Evolutionary conservation across 2,797 vertebrate species (phyloP), one percentile per base, ranked within the genome.

Genomic region (Pristis pectinata): DNA sequence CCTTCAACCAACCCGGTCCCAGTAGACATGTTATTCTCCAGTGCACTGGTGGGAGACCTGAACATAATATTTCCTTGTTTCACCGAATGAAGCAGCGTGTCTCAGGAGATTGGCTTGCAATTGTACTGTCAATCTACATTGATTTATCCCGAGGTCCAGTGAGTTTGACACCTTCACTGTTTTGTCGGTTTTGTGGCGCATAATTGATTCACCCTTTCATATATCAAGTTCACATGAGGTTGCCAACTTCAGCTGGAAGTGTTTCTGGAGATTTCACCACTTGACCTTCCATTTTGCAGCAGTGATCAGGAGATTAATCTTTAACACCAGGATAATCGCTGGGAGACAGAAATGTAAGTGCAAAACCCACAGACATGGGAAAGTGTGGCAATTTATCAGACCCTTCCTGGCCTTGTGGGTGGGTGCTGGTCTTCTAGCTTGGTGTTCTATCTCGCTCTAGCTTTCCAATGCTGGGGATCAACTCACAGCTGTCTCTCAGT

Each of bases 41-140:
- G 41, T 49, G 70, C 41, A 93, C 41, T 44, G 41, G 22, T 74
- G 67, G 64, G 41, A 49, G 64, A 72, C 67, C 72, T 70, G 22
- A 93, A 53, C 92, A 93, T 70, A 94, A 74, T 72, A 74, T 94
- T 76, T 94, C 94, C 44, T 94, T 30, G 27, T 56, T 76, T 74
- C 92, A 53, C 70, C 9, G 15, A 76, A 74, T 34, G 30, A 74
- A 64, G 64, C 6, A 93, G 64, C 24, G 74, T 24, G 44, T 7
- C 70, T 53, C 30, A 11, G 2, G 70, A 34, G n/a, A 76, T 6
- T 49, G 30, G 24, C 11, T 6, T 94, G 44, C 72, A 13, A 74
- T 53, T 94, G 41, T 4, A n/a, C 11, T 34, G 11, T 15, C 44
- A 74, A 49, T 49, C 11, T 74, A 27, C 22, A 5, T 76, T 93